A percentile compares a stretch with the other conserved stretches of the same genome.
Conservation (phyloP, 2,113 vertebrate genomes). For the Nerophis lumbriciformis region DNA sequence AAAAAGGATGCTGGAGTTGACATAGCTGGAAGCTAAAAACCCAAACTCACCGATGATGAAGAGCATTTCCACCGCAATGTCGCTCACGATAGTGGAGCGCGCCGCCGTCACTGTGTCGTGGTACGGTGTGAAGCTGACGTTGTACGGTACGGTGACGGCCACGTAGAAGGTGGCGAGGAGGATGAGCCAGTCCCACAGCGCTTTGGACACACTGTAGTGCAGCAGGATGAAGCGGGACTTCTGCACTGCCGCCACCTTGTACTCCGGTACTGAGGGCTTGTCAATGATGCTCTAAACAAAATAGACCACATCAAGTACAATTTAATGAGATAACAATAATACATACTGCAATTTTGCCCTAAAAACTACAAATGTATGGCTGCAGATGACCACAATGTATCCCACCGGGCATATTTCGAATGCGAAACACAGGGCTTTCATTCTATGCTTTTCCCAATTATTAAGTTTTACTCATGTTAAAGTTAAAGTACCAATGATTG, state of each 20-base stretch:
- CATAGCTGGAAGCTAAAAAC: not conserved
- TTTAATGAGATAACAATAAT: too few relatives aligned
- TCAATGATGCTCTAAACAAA: constrained; percentile 80
- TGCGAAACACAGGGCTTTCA: too few relatives aligned
- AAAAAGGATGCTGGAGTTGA: constrained; percentile 2
- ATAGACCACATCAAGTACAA: not conserved
- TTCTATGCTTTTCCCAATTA: too few relatives aligned
- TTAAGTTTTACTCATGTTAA: too few relatives aligned
- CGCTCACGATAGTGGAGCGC: constrained; percentile 86
- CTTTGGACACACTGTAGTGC: constrained; percentile 93
- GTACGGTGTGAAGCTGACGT: constrained; percentile 87
- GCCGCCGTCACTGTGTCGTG: constrained; percentile 75
- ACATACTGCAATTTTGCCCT: too few relatives aligned
- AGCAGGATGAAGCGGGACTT: constrained; percentile 94
- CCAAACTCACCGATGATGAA: constrained; percentile 85
- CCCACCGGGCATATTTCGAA: too few relatives aligned
- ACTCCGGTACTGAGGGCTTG: constrained; percentile 86
- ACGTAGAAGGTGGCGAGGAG: constrained; percentile 95
- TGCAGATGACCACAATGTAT: too few relatives aligned
- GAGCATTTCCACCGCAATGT: constrained; percentile 92
- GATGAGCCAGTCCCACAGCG: constrained; percentile 95
- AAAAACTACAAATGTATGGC: too few relatives aligned
- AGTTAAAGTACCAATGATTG: too few relatives aligned
- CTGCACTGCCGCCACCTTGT: constrained; percentile 91
- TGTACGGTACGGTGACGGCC: constrained; percentile 92